These are phyloP conservation scores for Etheostoma nigrum DNA, from an alignment of 2,797 vertebrate genomes.

Conservation along the genomic window DNA sequence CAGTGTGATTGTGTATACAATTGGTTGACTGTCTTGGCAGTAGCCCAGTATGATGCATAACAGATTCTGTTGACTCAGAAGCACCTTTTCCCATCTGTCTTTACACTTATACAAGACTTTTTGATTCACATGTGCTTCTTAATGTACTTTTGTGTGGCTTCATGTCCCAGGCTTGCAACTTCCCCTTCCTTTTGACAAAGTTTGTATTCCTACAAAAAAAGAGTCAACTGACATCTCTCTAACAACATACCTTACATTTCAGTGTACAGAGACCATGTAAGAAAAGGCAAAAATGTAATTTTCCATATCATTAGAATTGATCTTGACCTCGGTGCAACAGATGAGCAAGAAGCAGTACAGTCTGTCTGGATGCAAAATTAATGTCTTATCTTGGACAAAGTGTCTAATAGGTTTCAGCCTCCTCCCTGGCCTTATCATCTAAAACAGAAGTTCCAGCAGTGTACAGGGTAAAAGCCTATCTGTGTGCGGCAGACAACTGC, in stretches of 20 bases:
- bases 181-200: not conserved
- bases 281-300: not conserved
- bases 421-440: constrained; percentile 67
- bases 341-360: constrained; percentile 15
- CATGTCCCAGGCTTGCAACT: not conserved
- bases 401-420: constrained; percentile 36
- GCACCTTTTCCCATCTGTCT: too few relatives aligned
- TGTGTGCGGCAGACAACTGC: constrained; percentile 73
- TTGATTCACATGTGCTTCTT: not conserved
- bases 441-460: constrained; percentile 54
- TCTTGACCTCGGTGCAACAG: constrained; percentile 21
- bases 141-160: not conserved
- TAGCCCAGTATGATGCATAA: too few relatives aligned
- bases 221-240: not conserved
- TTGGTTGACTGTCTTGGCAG: too few relatives aligned
- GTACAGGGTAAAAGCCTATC: constrained; percentile 68
- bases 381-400: constrained; percentile 59
- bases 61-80: too few relatives aligned
- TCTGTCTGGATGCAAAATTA: constrained; percentile 41
- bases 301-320: constrained; percentile 35
- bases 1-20: too few relatives aligned
- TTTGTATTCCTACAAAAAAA: not conserved
- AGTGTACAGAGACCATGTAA: constrained; percentile 5
- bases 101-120: not conserved
- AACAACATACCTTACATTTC: not conserved